phyloP scores from a whole-genome alignment of 2,797 vertebrate species.

The Delichon dasypus region DNA sequence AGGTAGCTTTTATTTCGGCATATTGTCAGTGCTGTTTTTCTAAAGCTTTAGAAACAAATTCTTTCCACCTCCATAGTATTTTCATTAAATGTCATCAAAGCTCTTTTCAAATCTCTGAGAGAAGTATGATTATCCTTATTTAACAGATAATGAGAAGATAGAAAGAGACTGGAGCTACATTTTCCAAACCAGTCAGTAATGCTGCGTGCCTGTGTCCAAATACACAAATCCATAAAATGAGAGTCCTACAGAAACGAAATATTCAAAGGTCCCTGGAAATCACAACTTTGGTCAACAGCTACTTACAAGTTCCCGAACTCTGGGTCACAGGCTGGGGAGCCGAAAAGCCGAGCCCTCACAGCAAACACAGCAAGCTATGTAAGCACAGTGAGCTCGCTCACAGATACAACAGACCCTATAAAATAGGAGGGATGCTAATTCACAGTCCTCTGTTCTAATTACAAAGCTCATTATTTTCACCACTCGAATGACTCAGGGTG shows the following conservation, averaged over 20 bases:
- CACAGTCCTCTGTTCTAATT: slow-evolving; percentile 1
- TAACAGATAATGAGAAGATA: slow-evolving; percentile 51
- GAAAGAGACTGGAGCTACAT: neutral
- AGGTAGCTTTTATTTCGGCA: slow-evolving; percentile 32
- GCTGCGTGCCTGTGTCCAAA: neutral
- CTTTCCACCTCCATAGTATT: slow-evolving; percentile 50
- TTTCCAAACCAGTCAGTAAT: slow-evolving; percentile 14
- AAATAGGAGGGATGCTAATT: slow-evolving; percentile 6
- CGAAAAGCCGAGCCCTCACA: neutral
- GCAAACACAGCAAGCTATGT: neutral
- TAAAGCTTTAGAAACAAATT: slow-evolving; percentile 56
- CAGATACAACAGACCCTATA: neutral
- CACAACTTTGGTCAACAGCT: neutral
- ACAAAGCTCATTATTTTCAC: slow-evolving; percentile 37
- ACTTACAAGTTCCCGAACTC: neutral
- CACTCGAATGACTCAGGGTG: neutral
- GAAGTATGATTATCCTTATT: slow-evolving; percentile 62
- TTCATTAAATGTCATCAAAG: slow-evolving; percentile 57
- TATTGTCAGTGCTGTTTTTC: slow-evolving; percentile 34
- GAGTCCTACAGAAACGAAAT: neutral
- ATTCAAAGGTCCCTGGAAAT: neutral
- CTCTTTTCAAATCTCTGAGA: slow-evolving; percentile 33
- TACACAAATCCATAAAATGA: neutral
- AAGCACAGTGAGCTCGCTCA: neutral
- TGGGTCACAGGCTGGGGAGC: neutral